Evolutionary conservation across 2,797 vertebrate species (phyloP).

Genomic region (Trichosurus vulpecula): DNA sequence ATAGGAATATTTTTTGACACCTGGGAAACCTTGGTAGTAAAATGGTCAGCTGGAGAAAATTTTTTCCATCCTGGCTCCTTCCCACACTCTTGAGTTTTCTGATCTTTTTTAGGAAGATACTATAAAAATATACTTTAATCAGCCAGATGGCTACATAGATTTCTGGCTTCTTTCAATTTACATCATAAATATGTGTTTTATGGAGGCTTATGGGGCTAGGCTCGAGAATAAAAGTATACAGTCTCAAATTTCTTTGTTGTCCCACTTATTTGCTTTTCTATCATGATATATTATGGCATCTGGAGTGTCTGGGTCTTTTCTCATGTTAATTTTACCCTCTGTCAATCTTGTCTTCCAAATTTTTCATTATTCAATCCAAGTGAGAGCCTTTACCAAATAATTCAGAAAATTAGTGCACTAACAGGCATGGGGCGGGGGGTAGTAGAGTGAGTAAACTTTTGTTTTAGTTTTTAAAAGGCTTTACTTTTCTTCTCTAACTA

Average conservation of each 20-base stretch:
- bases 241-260: constrained; percentile 41
- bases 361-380: constrained; percentile 26
- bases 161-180: constrained; percentile 71
- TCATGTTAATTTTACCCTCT: constrained; percentile 1
- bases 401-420: background rate
- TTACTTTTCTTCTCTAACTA: background rate
- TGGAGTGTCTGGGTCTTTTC: background rate
- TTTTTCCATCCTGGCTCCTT: constrained; percentile 69
- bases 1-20: constrained; percentile 53
- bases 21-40: constrained; percentile 64
- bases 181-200: constrained; percentile 47
- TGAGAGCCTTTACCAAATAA: constrained; percentile 10
- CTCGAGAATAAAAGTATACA: constrained; percentile 48
- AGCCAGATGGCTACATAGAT: constrained; percentile 46
- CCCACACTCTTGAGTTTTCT: constrained; percentile 69
- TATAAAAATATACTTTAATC: constrained; percentile 69
- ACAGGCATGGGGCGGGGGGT: background rate
- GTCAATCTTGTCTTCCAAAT: background rate
- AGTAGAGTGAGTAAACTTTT: background rate
- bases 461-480: background rate
- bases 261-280: constrained; percentile 29
- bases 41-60: constrained; percentile 68
- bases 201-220: constrained; percentile 23
- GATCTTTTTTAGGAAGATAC: constrained; percentile 73
- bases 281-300: background rate